phyloP scores from a whole-genome alignment of 2,113 vertebrate species.

The Zosterops japonicus region DNA sequence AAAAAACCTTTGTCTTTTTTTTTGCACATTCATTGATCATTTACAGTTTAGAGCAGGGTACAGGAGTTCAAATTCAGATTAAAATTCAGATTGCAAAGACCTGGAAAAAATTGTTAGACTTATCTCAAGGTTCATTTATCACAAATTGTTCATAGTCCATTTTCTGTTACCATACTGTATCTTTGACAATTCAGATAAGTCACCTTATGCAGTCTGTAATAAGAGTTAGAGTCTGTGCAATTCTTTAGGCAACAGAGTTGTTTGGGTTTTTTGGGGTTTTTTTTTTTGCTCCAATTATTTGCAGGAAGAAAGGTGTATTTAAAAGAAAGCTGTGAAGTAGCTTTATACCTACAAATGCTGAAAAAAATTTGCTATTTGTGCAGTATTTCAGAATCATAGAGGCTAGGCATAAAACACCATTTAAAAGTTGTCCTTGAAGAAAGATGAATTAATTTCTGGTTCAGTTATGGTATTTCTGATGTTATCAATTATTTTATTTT shows the following conservation, averaged over 20 bases:
- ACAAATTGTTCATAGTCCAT: conserved; percentile 21
- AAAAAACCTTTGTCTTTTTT: not conserved
- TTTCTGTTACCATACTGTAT: not conserved
- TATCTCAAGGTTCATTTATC: not conserved
- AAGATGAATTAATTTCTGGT: not conserved
- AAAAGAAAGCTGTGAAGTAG: not conserved
- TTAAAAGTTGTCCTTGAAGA: not conserved
- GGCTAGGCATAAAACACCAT: not conserved
- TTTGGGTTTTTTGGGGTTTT: rapidly evolving
- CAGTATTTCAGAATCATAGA: not conserved
- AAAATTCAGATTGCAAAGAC: not conserved
- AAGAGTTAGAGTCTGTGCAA: not conserved
- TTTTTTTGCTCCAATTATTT: not conserved
- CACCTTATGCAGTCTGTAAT: not conserved
- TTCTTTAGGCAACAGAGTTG: not conserved
- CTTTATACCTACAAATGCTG: not conserved
- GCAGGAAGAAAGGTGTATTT: not conserved
- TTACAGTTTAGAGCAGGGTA: not conserved
- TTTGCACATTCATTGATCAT: not conserved
- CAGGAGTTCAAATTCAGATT: not conserved
- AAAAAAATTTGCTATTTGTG: not conserved
- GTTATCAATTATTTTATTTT: not conserved
- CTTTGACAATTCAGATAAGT: not conserved
- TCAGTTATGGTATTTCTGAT: not conserved
- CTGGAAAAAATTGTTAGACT: not conserved